A percentile compares a stretch with the other conserved stretches of the same genome.
Evolutionary conservation across 2,113 vertebrate species (phyloP).

Genomic region (Ciconia boyciana): DNA sequence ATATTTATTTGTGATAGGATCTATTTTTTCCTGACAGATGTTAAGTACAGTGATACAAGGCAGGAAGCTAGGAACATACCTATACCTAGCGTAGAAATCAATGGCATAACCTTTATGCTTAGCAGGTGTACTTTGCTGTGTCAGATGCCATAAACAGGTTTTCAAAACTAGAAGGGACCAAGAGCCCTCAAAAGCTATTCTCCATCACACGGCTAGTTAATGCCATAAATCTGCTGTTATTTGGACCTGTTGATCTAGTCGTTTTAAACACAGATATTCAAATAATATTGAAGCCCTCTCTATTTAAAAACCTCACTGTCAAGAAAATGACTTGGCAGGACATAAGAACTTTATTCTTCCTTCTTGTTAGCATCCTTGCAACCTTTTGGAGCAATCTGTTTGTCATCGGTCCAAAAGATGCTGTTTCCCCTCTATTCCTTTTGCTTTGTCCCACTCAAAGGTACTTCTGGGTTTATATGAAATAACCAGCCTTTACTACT

Average conservation of each 20-base stretch:
- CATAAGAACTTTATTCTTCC: neutral
- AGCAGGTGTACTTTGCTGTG: neutral
- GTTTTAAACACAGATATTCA: neutral
- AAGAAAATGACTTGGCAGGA: neutral
- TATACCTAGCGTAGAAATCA: neutral
- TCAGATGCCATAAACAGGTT: neutral
- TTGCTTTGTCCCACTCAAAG: neutral
- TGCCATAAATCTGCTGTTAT: neutral
- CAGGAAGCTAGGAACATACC: neutral
- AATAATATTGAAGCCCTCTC: neutral
- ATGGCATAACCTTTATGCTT: neutral
- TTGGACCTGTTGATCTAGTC: neutral
- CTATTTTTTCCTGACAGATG: neutral
- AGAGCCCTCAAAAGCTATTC: neutral
- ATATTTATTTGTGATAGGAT: neutral
- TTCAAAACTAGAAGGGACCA: neutral
- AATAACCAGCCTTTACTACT: neutral
- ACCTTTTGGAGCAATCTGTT: neutral
- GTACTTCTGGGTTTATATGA: neutral
- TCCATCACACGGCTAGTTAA: neutral
- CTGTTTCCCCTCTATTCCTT: neutral
- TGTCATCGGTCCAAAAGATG: neutral
- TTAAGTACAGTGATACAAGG: neutral
- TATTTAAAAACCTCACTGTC: neutral
- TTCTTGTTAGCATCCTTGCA: neutral